Percentiles rank a stretch among this genome's conserved stretches.
phyloP scores from a whole-genome alignment of 2,888 invertebrate species.

The Mesorhabditis belari region DNA sequence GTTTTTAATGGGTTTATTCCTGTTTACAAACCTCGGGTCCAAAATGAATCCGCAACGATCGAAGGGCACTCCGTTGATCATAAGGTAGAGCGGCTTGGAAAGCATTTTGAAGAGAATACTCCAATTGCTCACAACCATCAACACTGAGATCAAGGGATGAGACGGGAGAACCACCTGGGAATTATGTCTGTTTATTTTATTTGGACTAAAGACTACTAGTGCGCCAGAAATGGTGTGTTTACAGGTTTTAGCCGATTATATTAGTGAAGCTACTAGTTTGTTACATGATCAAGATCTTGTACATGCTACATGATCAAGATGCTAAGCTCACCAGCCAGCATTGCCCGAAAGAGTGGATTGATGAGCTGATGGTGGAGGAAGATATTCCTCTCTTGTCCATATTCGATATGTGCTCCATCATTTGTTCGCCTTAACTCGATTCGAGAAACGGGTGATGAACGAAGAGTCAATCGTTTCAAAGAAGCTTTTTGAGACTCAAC shows the following conservation, averaged over 20 bases:
- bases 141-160: neutral
- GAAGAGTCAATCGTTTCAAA: neutral
- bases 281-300: neutral
- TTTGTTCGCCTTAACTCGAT: neutral
- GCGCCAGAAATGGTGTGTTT: no score
- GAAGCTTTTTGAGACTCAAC: neutral
- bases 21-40: neutral
- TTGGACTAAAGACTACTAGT: no score
- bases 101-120: neutral
- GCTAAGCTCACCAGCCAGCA: neutral
- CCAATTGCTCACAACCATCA: neutral
- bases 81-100: neutral
- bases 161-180: neutral
- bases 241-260: no score
- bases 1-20: neutral
- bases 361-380: neutral
- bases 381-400: neutral
- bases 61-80: neutral
- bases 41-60: neutral
- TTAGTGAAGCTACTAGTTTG: no score
- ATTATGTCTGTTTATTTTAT: neutral
- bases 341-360: neutral
- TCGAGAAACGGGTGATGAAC: neutral
- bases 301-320: neutral
- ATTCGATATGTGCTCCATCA: neutral